phyloP scores from a whole-genome alignment of 2,888 invertebrate genomes.

The Andrena bicolor region DNA sequence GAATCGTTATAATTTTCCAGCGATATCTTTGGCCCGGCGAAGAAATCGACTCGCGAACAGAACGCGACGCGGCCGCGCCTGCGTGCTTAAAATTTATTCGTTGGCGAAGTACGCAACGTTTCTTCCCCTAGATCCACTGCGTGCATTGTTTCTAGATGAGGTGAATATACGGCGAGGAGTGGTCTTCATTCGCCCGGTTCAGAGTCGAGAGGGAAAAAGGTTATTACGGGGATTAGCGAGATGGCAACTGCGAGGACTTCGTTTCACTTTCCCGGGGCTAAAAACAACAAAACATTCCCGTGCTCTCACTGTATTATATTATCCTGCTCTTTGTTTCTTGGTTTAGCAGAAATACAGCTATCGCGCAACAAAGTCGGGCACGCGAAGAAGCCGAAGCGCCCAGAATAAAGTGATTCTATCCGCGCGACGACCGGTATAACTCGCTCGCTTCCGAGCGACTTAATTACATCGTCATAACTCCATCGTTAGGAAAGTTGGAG shows the following conservation, averaged over 20 bases:
- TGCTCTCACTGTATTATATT: slow-evolving; percentile 3
- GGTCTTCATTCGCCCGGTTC: slow-evolving; percentile 27
- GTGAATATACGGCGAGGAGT: slow-evolving; percentile 26
- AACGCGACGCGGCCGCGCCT: background rate
- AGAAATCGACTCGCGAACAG: background rate
- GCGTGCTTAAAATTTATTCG: background rate
- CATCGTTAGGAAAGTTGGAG: background rate
- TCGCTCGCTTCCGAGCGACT: background rate
- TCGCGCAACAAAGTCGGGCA: background rate
- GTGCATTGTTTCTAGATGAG: slow-evolving; percentile 6
- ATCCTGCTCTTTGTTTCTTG: background rate
- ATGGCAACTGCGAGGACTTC: slow-evolving; percentile 33
- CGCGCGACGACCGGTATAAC: background rate
- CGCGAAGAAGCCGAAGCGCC: background rate
- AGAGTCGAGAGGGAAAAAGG: slow-evolving; percentile 16
- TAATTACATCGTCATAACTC: slow-evolving; percentile 19
- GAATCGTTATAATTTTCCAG: slow-evolving; percentile 26
- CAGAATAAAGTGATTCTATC: background rate
- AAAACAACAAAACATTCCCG: slow-evolving; percentile 19
- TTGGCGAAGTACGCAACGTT: background rate
- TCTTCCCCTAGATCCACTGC: background rate
- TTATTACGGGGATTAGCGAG: slow-evolving; percentile 40
- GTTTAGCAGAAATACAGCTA: background rate
- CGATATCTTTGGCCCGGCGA: background rate
- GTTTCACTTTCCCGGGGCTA: slow-evolving; percentile 30